Conservation (phyloP, 2,888 invertebrate genomes). For the Melitaea athalia region DNA sequence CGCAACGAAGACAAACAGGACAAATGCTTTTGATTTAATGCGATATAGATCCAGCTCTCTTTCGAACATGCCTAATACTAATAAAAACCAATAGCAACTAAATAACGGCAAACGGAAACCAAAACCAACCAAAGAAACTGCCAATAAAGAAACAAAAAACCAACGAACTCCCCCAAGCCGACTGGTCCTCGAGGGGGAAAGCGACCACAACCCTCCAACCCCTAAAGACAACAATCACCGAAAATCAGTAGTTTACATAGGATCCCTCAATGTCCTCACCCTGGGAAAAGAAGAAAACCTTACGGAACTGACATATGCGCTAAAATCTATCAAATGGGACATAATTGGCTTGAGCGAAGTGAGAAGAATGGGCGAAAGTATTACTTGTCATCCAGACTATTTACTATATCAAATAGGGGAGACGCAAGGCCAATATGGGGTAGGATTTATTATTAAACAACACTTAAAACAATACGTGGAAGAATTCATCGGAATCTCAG, state of each 20-base stretch:
- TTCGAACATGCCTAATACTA: too few relatives aligned
- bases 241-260: background rate
- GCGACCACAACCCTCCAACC: background rate
- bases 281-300: constrained; percentile 36
- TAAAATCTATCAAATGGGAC: constrained; percentile 36
- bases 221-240: background rate
- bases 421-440: background rate
- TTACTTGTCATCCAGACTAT: constrained; percentile 29
- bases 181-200: too few relatives aligned
- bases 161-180: too few relatives aligned
- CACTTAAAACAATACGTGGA: background rate
- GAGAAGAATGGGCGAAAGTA: constrained; percentile 37
- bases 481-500: constrained; percentile 33
- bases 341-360: constrained; percentile 38
- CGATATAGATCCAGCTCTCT: too few relatives aligned
- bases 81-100: too few relatives aligned
- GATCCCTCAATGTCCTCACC: background rate
- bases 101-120: too few relatives aligned
- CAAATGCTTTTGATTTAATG: too few relatives aligned
- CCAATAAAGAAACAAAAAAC: too few relatives aligned
- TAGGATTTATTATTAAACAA: background rate
- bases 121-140: too few relatives aligned
- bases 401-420: constrained; percentile 11
- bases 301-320: constrained; percentile 29
- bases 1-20: too few relatives aligned